Evolutionary conservation across 2,797 vertebrate genomes (phyloP).

Genomic region (Artibeus jamaicensis): DNA sequence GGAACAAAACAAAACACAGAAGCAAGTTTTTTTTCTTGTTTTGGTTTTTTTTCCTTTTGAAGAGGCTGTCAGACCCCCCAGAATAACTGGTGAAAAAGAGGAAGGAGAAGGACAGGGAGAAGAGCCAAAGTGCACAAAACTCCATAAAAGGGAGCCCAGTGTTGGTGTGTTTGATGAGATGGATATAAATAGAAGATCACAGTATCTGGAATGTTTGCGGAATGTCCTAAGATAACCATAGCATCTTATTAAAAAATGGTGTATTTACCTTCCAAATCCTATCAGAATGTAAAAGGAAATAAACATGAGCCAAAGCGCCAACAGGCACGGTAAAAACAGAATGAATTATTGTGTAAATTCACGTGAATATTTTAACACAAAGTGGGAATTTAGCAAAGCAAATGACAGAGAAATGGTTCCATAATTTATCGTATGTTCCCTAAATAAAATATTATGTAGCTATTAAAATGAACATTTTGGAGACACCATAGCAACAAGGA

Average conservation of each 20-base stretch:
- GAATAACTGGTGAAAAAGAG: neutral
- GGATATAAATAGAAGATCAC: slow-evolving; percentile 50
- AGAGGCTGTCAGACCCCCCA: neutral
- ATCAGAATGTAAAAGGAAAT: neutral
- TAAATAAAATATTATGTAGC: slow-evolving; percentile 42
- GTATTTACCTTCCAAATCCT: slow-evolving; percentile 18
- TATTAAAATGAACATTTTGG: slow-evolving; percentile 2
- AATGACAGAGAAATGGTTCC: neutral
- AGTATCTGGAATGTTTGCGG: slow-evolving; percentile 2
- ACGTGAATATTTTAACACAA: neutral
- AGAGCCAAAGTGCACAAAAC: neutral
- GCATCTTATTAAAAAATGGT: slow-evolving; percentile 15
- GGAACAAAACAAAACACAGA: neutral
- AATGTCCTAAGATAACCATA: slow-evolving; percentile 47
- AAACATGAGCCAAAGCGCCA: neutral
- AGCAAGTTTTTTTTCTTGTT: neutral
- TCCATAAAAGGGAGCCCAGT: slow-evolving; percentile 54
- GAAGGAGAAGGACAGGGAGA: neutral
- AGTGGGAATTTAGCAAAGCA: neutral
- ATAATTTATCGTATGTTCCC: neutral
- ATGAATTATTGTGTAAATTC: neutral
- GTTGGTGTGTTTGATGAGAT: neutral
- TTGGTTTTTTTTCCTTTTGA: neutral
- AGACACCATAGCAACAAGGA: slow-evolving; percentile 1
- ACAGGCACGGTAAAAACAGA: neutral